phyloP scores from a whole-genome alignment of 2,888 invertebrate species.

The Melieria crassipennis region DNA sequence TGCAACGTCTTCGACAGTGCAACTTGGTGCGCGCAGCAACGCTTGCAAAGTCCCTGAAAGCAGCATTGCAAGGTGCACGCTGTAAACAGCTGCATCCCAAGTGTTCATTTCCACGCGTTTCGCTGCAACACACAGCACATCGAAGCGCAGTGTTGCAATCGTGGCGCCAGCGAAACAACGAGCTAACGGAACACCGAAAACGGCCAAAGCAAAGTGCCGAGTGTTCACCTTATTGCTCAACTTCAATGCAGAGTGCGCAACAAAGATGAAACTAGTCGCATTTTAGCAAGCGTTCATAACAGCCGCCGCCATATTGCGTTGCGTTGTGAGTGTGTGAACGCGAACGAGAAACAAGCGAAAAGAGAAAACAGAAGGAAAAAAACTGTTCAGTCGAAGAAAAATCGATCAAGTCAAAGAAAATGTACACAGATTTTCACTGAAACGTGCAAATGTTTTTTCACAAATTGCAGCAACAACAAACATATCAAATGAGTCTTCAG shows the following conservation, averaged over 20 bases:
- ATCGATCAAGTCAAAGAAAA: conserved; percentile 28
- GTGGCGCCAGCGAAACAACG: background rate
- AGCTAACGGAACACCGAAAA: conserved; percentile 6
- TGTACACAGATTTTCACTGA: background rate
- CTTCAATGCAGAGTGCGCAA: conserved; percentile 46
- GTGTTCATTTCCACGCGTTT: too few species aligned
- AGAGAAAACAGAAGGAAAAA: background rate
- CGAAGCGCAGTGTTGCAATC: too few species aligned
- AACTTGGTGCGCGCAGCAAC: too few species aligned
- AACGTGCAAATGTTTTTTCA: background rate
- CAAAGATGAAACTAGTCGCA: conserved; percentile 56
- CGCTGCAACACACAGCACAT: too few species aligned
- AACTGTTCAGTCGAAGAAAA: conserved; percentile 5
- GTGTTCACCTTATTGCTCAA: conserved; percentile 36
- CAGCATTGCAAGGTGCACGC: too few species aligned
- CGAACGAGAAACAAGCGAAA: conserved; percentile 30
- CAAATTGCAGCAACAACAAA: background rate
- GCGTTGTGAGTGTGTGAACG: conserved; percentile 43
- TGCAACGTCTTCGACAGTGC: too few species aligned
- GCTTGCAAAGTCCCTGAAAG: too few species aligned
- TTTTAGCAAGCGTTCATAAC: conserved; percentile 54
- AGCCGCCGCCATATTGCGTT: conserved; percentile 51
- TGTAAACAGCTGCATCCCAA: too few species aligned
- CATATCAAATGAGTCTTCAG: background rate
- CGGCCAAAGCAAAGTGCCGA: background rate